Evolutionary conservation across 2,113 vertebrate genomes (phyloP).

Genomic region (Capreolus pygargus): DNA sequence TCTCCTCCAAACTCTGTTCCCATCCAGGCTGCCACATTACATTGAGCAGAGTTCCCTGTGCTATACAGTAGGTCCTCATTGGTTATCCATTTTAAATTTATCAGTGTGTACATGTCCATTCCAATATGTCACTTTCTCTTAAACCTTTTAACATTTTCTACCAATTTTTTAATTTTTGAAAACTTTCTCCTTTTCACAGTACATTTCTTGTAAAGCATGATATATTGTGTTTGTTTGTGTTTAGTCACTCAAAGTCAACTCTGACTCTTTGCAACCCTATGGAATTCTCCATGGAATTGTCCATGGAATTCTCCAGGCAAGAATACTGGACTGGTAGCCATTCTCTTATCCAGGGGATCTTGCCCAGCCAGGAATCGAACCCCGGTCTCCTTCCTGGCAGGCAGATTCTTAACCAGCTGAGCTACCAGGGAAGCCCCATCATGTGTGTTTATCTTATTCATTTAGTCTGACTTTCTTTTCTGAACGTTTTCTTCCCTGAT

Average conservation of each 20-base stretch:
- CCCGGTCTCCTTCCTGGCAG: background rate
- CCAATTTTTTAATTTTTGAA: background rate
- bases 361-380: background rate
- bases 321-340: background rate
- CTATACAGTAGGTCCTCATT: background rate
- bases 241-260: background rate
- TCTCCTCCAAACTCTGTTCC: background rate
- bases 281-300: background rate
- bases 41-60: background rate
- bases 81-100: background rate
- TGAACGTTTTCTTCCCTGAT: background rate
- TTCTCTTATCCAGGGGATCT: background rate
- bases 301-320: background rate
- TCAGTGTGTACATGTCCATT: background rate
- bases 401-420: background rate
- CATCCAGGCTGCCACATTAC: background rate
- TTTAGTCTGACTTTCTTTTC: background rate
- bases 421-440: background rate
- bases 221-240: background rate
- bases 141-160: background rate
- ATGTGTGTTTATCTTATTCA: background rate
- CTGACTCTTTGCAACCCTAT: background rate
- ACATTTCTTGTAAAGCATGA: background rate
- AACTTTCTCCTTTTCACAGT: background rate
- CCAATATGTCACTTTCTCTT: background rate